Evolutionary conservation across 2,888 invertebrate genomes (phyloP).

Genomic region (Harpagoxenus sublaevis): DNA sequence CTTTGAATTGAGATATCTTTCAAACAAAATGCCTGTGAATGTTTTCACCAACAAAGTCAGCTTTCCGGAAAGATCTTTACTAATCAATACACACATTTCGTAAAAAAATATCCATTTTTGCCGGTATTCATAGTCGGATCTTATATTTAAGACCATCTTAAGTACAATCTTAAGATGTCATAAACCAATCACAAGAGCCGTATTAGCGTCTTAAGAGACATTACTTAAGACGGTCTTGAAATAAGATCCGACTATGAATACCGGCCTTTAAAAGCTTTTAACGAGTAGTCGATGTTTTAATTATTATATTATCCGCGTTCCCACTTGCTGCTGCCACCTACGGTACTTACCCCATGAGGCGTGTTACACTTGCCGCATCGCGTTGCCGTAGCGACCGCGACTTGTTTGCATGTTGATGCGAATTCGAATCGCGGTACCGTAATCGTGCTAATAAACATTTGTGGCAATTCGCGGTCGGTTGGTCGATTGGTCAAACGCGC

Average conservation of each 20-base stretch:
- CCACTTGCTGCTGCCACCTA: slow-evolving; percentile 5
- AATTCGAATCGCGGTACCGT: slow-evolving; percentile 17
- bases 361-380: background rate
- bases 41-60: background rate
- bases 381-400: slow-evolving; percentile 3
- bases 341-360: background rate
- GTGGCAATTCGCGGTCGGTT: background rate
- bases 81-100: background rate
- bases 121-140: too few species aligned
- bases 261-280: background rate
- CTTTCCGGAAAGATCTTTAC: background rate
- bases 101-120: background rate
- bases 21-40: background rate
- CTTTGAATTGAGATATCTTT: background rate
- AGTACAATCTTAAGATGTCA: too few species aligned
- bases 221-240: too few species aligned
- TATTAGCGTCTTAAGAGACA: too few species aligned
- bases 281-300: background rate
- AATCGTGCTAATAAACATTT: slow-evolving; percentile 20
- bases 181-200: too few species aligned
- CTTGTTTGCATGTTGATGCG: background rate
- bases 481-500: background rate
- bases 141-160: too few species aligned
- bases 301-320: background rate
- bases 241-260: too few species aligned